phyloP scores from a whole-genome alignment of 2,797 vertebrate genomes.

The Aselliscus stoliczkanus region DNA sequence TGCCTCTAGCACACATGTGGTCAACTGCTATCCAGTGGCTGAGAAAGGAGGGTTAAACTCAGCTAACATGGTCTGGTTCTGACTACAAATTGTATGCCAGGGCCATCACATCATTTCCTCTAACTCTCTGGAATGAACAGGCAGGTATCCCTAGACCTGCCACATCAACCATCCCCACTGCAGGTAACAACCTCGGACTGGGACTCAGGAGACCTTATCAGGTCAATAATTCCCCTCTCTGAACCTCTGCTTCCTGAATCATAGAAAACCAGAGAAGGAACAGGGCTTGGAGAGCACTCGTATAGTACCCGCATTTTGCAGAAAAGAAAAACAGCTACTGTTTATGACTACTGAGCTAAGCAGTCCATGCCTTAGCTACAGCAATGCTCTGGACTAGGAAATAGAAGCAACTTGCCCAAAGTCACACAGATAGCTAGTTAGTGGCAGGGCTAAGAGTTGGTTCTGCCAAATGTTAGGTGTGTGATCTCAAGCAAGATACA shows the following conservation, averaged over 20 bases:
- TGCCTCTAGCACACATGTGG: constrained; percentile 23
- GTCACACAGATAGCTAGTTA: background rate
- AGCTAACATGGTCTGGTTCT: background rate
- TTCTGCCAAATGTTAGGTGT: background rate
- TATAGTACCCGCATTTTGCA: background rate
- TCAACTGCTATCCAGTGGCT: background rate
- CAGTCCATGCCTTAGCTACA: background rate
- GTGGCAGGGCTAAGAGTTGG: background rate
- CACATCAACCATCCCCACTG: background rate
- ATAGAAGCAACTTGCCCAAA: background rate
- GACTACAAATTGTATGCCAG: background rate
- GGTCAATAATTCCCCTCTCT: background rate
- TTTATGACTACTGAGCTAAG: background rate
- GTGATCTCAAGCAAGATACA: background rate
- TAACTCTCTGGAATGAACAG: background rate
- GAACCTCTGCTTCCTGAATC: constrained; percentile 10
- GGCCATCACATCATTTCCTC: background rate
- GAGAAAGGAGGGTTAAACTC: background rate
- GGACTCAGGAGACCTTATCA: background rate
- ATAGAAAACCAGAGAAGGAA: background rate
- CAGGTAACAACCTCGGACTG: background rate
- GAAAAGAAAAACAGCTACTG: background rate
- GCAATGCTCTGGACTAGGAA: background rate
- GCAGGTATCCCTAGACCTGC: background rate
- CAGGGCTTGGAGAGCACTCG: background rate